Conservation (phyloP, 2,113 vertebrate species). For the rabbit (Oryctolagus cuniculus) region mOryCun1.1 NC_091445.1:76601001-76601500, state of each 20-base stretch:
- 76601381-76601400: background rate
- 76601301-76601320: background rate
- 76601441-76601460: background rate
- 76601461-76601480: background rate
- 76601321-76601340: background rate
- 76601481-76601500: background rate
- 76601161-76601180: background rate
- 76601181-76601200: background rate
- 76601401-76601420: background rate
- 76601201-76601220: background rate
- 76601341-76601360: background rate
- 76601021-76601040: no score
- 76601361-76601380: slow-evolving; percentile 30
- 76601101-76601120: background rate
- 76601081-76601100: slow-evolving; percentile 15
- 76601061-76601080: background rate
- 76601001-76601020: no score
- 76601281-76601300: background rate
- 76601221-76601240: background rate
- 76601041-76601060: no score
- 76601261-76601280: background rate
- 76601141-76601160: background rate
- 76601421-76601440: background rate
- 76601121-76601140: background rate
- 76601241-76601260: background rate